A percentile compares a stretch with the other conserved stretches of the same genome.
These are phyloP conservation scores for Pandemis cinnamomeana DNA, from an alignment of 2,888 invertebrate species.

Conservation along the genomic window DNA sequence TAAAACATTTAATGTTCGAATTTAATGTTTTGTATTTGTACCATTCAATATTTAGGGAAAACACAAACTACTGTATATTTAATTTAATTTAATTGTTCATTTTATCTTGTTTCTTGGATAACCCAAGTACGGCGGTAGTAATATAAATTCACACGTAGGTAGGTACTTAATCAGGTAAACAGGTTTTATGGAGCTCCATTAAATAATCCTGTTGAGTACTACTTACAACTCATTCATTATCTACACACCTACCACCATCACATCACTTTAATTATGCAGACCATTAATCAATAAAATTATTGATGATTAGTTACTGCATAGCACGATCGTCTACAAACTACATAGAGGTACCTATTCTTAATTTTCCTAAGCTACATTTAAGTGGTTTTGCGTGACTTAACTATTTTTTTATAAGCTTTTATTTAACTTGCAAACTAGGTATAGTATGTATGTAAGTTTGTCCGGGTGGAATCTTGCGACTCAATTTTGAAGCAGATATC, in stretches of 20 bases:
- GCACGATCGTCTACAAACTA: background rate
- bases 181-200: too few species aligned
- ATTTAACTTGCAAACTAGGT: too few species aligned
- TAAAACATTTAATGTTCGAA: too few species aligned
- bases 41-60: too few species aligned
- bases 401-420: background rate
- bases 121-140: background rate
- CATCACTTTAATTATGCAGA: background rate
- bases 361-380: background rate
- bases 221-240: background rate
- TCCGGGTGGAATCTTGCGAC: too few species aligned
- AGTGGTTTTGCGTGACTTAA: slow-evolving; percentile 30
- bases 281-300: slow-evolving; percentile 24
- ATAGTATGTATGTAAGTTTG: too few species aligned
- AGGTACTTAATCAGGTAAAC: too few species aligned
- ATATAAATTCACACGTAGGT: too few species aligned
- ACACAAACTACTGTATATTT: too few species aligned
- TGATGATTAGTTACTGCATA: background rate
- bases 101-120: background rate
- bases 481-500: too few species aligned
- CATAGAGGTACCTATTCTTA: background rate
- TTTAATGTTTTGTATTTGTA: too few species aligned
- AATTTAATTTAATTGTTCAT: too few species aligned
- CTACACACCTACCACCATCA: background rate
- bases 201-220: background rate